Evolutionary conservation across 2,797 vertebrate genomes (phyloP).

Genomic region (Heteromormyrus szaboi): DNA sequence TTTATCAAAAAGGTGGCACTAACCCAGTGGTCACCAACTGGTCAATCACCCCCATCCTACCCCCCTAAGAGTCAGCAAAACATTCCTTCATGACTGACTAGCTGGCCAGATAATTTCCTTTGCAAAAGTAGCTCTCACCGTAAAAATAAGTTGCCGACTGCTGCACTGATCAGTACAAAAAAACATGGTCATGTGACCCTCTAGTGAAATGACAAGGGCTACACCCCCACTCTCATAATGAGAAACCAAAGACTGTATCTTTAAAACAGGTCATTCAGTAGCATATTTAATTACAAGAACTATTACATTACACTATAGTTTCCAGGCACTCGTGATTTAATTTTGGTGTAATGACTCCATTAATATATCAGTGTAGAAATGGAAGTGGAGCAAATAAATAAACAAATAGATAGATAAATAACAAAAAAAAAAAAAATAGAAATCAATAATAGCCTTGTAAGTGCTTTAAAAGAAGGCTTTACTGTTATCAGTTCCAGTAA

Average conservation of each 20-base stretch:
- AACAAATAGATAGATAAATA: neutral
- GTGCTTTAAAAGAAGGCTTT: slow-evolving; percentile 15
- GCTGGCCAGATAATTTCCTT: neutral
- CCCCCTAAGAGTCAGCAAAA: neutral
- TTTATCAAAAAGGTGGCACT: neutral
- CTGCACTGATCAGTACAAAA: neutral
- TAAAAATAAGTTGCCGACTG: neutral
- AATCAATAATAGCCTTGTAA: slow-evolving; percentile 12
- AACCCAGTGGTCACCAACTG: neutral
- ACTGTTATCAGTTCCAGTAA: slow-evolving; percentile 9
- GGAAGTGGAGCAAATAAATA: neutral
- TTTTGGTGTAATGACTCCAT: slow-evolving; percentile 16
- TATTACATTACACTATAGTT: neutral
- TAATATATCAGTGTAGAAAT: slow-evolving; percentile 1
- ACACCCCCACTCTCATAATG: neutral
- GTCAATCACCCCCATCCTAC: neutral
- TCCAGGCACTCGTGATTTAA: slow-evolving; percentile 2
- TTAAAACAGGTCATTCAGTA: neutral
- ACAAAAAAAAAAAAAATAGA: neutral
- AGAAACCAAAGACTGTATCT: neutral
- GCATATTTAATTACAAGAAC: neutral
- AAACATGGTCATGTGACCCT: neutral
- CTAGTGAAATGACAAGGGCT: neutral
- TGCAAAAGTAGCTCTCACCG: neutral
- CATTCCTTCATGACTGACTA: neutral